Percentiles rank a stretch among this genome's conserved stretches.
phyloP scores from a whole-genome alignment of 2,113 vertebrate genomes.

The Oryzias melastigma region DNA sequence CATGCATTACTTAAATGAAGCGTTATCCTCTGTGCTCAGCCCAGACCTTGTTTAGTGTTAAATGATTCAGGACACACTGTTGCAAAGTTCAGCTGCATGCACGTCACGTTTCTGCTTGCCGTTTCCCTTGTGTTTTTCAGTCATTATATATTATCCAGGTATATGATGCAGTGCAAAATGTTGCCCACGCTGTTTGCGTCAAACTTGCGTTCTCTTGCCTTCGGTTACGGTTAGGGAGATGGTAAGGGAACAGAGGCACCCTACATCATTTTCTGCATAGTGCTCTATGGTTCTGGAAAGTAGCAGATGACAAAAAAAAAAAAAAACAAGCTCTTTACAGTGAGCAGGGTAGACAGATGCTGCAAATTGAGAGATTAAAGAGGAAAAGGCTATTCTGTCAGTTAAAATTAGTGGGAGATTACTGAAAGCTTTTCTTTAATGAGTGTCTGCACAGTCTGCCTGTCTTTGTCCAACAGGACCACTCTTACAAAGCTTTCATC shows the following conservation, averaged over 20 bases:
- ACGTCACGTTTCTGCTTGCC: conserved; percentile 53
- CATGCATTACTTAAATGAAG: conserved; percentile 68
- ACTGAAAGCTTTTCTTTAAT: conserved; percentile 34
- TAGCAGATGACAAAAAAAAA: conserved; percentile 10
- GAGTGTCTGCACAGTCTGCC: conserved; percentile 26
- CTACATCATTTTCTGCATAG: conserved; percentile 17
- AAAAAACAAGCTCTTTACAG: conserved; percentile 7
- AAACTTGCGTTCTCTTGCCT: conserved; percentile 39
- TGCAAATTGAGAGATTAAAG: conserved; percentile 2
- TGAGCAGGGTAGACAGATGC: background rate
- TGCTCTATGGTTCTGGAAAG: conserved; percentile 3
- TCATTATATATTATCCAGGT: conserved; percentile 48
- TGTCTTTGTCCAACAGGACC: conserved; percentile 37
- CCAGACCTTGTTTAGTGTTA: conserved; percentile 67
- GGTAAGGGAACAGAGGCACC: conserved; percentile 12
- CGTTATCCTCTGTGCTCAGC: conserved; percentile 58
- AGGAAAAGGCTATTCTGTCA: conserved; percentile 10
- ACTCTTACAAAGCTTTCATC: conserved; percentile 36
- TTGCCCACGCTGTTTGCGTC: conserved; percentile 44
- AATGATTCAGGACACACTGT: conserved; percentile 70
- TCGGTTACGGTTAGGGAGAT: conserved; percentile 38
- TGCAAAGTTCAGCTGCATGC: conserved; percentile 58
- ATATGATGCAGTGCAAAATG: conserved; percentile 42
- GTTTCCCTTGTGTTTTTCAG: conserved; percentile 45
- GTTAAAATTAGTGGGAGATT: conserved; percentile 25